These are phyloP conservation scores for Cettia cetti DNA, from an alignment of 2,113 vertebrate species.

Conservation along the genomic window DNA sequence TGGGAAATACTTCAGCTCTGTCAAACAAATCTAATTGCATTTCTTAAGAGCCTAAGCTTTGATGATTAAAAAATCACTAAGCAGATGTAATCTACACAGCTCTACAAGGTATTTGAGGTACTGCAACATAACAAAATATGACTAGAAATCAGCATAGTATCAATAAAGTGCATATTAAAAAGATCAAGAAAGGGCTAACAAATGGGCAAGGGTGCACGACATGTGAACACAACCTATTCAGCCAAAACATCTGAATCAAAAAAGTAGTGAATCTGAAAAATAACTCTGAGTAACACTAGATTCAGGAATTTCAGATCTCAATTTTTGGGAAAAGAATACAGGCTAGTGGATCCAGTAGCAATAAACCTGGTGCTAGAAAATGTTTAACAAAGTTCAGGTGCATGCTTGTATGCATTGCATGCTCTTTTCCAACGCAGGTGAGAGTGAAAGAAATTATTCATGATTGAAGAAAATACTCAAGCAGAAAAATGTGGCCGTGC, in stretches of 20 bases:
- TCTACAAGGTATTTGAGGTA: neutral
- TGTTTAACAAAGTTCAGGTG: neutral
- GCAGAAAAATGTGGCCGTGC: neutral
- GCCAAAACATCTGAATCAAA: neutral
- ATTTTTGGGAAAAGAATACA: neutral
- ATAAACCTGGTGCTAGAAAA: neutral
- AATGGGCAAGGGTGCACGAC: rapidly evolving
- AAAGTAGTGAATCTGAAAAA: neutral
- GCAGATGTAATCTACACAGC: neutral
- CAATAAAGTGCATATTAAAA: neutral
- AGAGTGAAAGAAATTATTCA: neutral
- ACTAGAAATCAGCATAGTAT: neutral
- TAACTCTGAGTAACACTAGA: neutral
- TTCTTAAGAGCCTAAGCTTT: neutral
- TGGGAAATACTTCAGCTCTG: neutral
- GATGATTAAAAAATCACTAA: neutral
- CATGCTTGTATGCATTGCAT: neutral
- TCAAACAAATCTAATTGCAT: neutral
- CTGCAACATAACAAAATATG: neutral
- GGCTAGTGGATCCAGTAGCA: neutral
- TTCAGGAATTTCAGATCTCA: neutral
- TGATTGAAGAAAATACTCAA: neutral
- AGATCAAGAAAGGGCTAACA: neutral
- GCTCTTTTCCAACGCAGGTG: neutral
- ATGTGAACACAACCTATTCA: neutral